Base-by-base conservation (phyloP, 2,888 invertebrate genomes). In the Odontomyia ornata region DNA sequence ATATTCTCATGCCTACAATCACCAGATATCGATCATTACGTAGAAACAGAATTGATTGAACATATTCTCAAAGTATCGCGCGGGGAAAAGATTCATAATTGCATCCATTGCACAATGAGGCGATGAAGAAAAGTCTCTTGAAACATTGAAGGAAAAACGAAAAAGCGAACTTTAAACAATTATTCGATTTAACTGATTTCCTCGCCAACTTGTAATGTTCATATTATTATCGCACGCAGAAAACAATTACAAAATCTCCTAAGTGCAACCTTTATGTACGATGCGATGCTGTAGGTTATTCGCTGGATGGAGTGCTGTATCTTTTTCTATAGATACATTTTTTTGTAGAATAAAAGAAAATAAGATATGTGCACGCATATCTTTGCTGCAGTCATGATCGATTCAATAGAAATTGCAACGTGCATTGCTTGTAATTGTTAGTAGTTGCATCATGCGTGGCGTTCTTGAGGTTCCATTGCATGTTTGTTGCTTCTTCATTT, bases 231-330 rank as follows among this genome's bases (percentile, higher is more conserved):
- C 64, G 30, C 25, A 64, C 18, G 11, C 28, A 30, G 30, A 30
- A 30, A 64, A 64, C 64, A 64, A 64, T 64, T 64, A 64, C 30
- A 64, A 64, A 64, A 30, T 64, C 36, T 36, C 36, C 36, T n/a
- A n/a, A 36, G 36, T 5, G 64, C 64, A 64, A n/a, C n/a, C 30
- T 15, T 64, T 28, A 21, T n/a, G 64, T 28, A 11, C 23, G n/a
- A n/a, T n/a, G 64, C 36, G 36, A 3, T 36, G 36, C 36, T 36
- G 36, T 36, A 36, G 36, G 36, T 36, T 36, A 9, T 36, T 36
- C 9, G 9, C 36, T 36, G 36, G 9, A 36, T 36, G 36, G n/a
- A n/a, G n/a, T 36, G 3, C 9, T 36, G 5, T 28, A 23, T 60
- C 57, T 23, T 21, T 21, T 18, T 60, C 36, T 3, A 36, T 5